phyloP scores from a whole-genome alignment of 2,888 invertebrate species.

The Argyresthia goedartella region DNA sequence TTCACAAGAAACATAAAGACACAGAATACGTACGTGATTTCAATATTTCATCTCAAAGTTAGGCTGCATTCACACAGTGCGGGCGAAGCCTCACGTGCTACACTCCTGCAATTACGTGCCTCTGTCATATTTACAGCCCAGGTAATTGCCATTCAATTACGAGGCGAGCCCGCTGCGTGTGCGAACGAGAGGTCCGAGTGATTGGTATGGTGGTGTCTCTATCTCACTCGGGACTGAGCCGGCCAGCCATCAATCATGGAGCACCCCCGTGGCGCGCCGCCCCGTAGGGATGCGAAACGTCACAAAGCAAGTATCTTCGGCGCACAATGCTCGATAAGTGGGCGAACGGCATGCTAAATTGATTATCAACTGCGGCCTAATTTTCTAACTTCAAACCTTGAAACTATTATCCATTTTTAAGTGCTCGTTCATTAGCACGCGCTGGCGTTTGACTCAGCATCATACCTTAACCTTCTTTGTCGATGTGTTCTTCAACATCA shows the following conservation, averaged over 20 bases:
- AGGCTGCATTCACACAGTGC: slow-evolving; percentile 44
- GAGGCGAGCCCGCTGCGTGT: slow-evolving; percentile 47
- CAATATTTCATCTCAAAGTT: slow-evolving; percentile 54
- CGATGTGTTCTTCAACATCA: too few relatives aligned
- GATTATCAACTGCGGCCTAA: slow-evolving; percentile 32
- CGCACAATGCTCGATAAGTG: slow-evolving; percentile 65
- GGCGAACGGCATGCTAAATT: slow-evolving; percentile 60
- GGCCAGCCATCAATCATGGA: slow-evolving; percentile 65
- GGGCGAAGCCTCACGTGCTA: slow-evolving; percentile 52
- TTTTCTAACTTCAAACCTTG: too few relatives aligned
- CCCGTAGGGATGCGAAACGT: slow-evolving; percentile 60
- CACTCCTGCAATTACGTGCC: slow-evolving; percentile 68
- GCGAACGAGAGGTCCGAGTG: slow-evolving; percentile 29
- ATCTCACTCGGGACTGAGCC: slow-evolving; percentile 41
- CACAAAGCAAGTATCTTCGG: slow-evolving; percentile 51
- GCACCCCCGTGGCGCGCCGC: slow-evolving; percentile 59
- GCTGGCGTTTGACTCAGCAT: too few relatives aligned
- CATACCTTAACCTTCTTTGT: too few relatives aligned
- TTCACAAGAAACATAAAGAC: neutral
- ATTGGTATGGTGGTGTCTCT: slow-evolving; percentile 17
- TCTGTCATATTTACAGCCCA: slow-evolving; percentile 72
- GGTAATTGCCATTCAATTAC: slow-evolving; percentile 72
- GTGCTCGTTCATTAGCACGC: too few relatives aligned
- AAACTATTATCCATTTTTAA: too few relatives aligned
- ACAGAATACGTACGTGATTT: slow-evolving; percentile 29